These are phyloP conservation scores for Ceriagrion tenellum DNA, from an alignment of 2,888 invertebrate species.

Conservation along the genomic window DNA sequence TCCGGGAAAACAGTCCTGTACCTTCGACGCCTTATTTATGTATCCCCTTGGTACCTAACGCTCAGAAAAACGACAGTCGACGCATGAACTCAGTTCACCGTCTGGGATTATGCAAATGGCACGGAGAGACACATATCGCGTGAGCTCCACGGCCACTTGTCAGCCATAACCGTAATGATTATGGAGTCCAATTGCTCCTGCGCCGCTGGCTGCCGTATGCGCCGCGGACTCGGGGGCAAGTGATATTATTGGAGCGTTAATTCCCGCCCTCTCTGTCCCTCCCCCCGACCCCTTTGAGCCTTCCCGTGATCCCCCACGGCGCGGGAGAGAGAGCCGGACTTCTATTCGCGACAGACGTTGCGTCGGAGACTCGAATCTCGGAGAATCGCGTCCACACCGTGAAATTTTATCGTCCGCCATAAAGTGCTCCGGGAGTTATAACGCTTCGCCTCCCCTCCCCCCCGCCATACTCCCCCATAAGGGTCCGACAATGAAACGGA, in stretches of 20 bases:
- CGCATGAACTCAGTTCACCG: background rate
- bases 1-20: background rate
- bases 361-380: background rate
- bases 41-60: background rate
- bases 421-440: slow-evolving; percentile 20
- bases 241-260: slow-evolving; percentile 30
- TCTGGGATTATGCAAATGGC: slow-evolving; percentile 16
- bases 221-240: background rate
- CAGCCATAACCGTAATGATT: slow-evolving; percentile 19
- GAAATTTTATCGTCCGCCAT: slow-evolving; percentile 15
- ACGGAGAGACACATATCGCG: background rate
- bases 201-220: background rate
- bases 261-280: background rate
- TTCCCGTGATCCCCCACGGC: background rate
- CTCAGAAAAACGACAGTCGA: background rate
- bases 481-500: background rate
- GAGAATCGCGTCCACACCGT: background rate
- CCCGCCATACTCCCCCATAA: background rate
- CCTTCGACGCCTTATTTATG: background rate
- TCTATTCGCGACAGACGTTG: background rate
- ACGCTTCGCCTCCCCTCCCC: background rate
- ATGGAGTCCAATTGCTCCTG: slow-evolving; percentile 9
- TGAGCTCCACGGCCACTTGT: background rate
- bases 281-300: background rate
- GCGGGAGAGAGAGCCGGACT: background rate